Conservation (phyloP, 2,113 vertebrate genomes). For the Dolichallabes microphthalmus region DNA sequence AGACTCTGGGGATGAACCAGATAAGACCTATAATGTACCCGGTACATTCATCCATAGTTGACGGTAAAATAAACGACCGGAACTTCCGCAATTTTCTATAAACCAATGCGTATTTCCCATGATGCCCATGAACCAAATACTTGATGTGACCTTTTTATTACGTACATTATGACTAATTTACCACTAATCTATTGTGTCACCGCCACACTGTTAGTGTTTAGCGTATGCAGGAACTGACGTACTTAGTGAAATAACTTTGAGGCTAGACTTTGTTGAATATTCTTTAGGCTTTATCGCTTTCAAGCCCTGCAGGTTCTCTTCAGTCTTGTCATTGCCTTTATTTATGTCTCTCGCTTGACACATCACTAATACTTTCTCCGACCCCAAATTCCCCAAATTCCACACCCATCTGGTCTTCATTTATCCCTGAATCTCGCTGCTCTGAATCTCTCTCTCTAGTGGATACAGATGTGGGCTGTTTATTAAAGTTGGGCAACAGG, state of each 20-base stretch:
- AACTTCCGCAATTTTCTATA: not conserved
- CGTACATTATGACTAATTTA: not conserved
- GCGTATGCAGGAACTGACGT: not conserved
- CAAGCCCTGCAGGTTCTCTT: not conserved
- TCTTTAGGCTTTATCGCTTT: not conserved
- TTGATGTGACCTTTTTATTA: not conserved
- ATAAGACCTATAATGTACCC: not conserved
- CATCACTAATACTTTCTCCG: slow-evolving; percentile 15
- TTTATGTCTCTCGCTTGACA: not conserved
- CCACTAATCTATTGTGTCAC: not conserved
- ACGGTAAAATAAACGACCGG: not conserved
- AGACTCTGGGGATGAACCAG: not conserved
- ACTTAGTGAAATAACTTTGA: not conserved
- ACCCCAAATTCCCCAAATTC: slow-evolving; percentile 69
- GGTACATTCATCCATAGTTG: not conserved
- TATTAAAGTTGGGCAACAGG: slow-evolving; percentile 78
- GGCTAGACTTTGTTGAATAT: not conserved
- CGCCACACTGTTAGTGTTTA: not conserved
- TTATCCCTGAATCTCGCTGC: slow-evolving; percentile 53
- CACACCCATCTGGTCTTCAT: slow-evolving; percentile 73
- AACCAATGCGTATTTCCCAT: not conserved
- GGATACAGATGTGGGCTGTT: slow-evolving; percentile 76
- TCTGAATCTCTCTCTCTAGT: slow-evolving; percentile 48
- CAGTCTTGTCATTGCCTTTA: not conserved
- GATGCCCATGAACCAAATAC: not conserved